phyloP scores from a whole-genome alignment of 2,888 invertebrate species.

The Chromoteleia sp. region DNA sequence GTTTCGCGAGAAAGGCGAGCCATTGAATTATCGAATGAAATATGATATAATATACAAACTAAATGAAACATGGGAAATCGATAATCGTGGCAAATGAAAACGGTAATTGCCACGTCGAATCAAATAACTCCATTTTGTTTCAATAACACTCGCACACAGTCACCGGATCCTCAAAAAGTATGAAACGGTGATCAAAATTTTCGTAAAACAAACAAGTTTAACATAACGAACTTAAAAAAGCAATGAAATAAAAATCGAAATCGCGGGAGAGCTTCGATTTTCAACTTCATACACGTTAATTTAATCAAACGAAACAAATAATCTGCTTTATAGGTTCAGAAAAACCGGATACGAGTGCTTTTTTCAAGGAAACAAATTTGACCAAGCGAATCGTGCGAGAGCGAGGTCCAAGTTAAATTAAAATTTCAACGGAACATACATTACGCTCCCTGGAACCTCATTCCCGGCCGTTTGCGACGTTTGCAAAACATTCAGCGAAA shows the following conservation, averaged over 20 bases:
- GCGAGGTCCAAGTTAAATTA: constrained; percentile 16
- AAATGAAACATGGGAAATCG: constrained; percentile 63
- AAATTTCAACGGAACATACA: constrained; percentile 18
- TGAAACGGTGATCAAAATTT: constrained; percentile 46
- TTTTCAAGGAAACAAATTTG: background rate
- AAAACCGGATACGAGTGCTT: background rate
- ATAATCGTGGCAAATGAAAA: constrained; percentile 63
- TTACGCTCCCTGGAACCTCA: background rate
- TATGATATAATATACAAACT: constrained; percentile 65
- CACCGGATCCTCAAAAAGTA: constrained; percentile 41
- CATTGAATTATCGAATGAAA: constrained; percentile 52
- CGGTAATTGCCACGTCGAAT: constrained; percentile 65
- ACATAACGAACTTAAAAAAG: constrained; percentile 47
- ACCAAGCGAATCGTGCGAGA: too few species aligned
- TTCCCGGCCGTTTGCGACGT: background rate
- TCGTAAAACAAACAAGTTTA: constrained; percentile 43
- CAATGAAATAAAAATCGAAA: constrained; percentile 30
- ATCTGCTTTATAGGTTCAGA: background rate
- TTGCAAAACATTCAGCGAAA: constrained; percentile 31
- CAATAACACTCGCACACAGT: constrained; percentile 49
- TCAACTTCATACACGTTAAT: constrained; percentile 34
- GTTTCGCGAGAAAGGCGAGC: constrained; percentile 52
- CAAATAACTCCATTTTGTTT: constrained; percentile 66
- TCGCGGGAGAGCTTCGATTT: constrained; percentile 24
- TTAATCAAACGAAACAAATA: constrained; percentile 28